These are phyloP conservation scores for Tipula helvola DNA, from an alignment of 2,888 invertebrate species.

Conservation along the genomic window DNA sequence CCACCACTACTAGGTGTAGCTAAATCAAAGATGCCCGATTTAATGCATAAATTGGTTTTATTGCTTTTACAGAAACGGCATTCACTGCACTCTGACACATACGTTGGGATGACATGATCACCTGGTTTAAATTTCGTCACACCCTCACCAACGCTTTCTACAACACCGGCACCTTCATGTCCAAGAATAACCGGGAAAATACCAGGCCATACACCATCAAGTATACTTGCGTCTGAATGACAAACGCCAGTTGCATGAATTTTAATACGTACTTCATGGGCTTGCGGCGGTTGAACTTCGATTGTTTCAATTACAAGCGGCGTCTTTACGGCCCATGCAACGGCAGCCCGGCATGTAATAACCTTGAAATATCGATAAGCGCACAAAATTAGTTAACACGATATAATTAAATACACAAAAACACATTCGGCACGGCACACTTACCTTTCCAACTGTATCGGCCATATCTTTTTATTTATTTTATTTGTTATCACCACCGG, in stretches of 20 bases:
- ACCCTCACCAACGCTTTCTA: constrained; percentile 92
- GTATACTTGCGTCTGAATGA: constrained; percentile 86
- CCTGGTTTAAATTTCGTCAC: constrained; percentile 78
- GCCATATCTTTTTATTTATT: not conserved
- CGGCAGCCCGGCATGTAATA: constrained; percentile 88
- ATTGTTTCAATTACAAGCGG: constrained; percentile 82
- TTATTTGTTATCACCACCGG: not conserved
- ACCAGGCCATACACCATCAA: constrained; percentile 70
- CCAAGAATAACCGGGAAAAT: constrained; percentile 86
- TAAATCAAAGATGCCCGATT: constrained; percentile 47
- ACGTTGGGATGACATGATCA: constrained; percentile 95
- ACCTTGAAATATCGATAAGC: constrained; percentile 37
- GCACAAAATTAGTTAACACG: not conserved
- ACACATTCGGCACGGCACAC: not conserved
- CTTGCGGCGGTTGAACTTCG: constrained; percentile 87
- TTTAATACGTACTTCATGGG: constrained; percentile 80
- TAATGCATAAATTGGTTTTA: constrained; percentile 95
- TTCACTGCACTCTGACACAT: constrained; percentile 90
- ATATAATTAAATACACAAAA: not conserved
- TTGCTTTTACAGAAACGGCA: constrained; percentile 93
- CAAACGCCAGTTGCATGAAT: constrained; percentile 71
- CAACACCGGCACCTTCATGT: constrained; percentile 92
- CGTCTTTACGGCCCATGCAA: constrained; percentile 90
- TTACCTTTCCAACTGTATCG: not conserved
- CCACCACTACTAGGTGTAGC: constrained; percentile 44